These are phyloP conservation scores for Nematostella vectensis DNA, from an alignment of 92 coral and sea anemone genomes.

Conservation along the genomic window DNA sequence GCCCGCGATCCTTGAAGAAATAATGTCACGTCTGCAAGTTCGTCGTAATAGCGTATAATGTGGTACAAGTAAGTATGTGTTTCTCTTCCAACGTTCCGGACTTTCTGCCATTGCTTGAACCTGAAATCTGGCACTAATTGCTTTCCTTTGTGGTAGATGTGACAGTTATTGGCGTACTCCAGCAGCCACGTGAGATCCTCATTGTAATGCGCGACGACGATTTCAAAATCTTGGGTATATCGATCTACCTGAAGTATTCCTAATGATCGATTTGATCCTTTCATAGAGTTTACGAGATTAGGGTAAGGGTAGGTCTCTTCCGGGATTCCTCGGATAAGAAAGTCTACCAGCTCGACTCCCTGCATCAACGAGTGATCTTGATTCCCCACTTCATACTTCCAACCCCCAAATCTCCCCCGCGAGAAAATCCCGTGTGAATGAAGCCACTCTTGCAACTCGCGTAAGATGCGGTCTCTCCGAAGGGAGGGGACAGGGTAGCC, in stretches of 20 bases:
- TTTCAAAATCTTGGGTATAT: conserved; percentile 15
- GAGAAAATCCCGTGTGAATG: conserved; percentile 37
- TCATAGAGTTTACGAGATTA: conserved; percentile 39
- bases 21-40: conserved; percentile 35
- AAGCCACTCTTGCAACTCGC: conserved; percentile 43
- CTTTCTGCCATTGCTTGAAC: conserved; percentile 39
- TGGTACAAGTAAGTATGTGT: conserved; percentile 49
- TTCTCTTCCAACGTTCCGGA: conserved; percentile 56
- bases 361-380: conserved; percentile 73
- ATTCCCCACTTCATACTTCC: conserved; percentile 56
- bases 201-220: conserved; percentile 45
- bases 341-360: conserved; percentile 48
- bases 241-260: neutral
- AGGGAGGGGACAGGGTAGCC: conserved; percentile 64
- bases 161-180: conserved; percentile 27
- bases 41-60: conserved; percentile 42
- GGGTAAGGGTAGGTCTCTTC: conserved; percentile 43
- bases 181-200: conserved; percentile 42
- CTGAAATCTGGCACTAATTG: conserved; percentile 22
- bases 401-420: conserved; percentile 67
- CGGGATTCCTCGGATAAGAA: conserved; percentile 33
- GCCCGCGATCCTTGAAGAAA: conserved; percentile 39
- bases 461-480: conserved; percentile 34
- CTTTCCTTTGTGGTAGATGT: conserved; percentile 46
- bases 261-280: conserved; percentile 16